phyloP scores from a whole-genome alignment of 1,140 invertebrate species.

The Pantala flavescens region DNA sequence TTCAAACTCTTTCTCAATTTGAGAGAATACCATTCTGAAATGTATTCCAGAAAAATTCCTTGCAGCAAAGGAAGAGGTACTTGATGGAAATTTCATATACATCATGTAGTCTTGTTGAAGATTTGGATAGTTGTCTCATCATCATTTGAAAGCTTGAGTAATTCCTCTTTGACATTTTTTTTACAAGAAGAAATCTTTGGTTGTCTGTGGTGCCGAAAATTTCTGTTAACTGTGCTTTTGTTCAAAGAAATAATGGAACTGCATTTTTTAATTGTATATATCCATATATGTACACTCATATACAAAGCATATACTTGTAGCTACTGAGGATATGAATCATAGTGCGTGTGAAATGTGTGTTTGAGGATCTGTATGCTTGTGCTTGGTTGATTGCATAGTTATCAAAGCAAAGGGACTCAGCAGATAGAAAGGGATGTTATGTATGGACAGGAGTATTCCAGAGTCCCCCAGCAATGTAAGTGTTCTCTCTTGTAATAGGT shows the following conservation, averaged over 20 bases:
- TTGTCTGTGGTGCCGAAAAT: not conserved
- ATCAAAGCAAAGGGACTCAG: not conserved
- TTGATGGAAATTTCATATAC: not conserved
- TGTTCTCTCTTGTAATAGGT: not conserved
- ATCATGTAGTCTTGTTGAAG: not conserved
- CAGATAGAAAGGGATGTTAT: not conserved
- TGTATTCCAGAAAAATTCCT: not conserved
- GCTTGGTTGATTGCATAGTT: not conserved
- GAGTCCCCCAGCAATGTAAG: not conserved
- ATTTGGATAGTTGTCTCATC: not conserved
- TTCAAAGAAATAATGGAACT: not conserved
- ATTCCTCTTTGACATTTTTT: not conserved
- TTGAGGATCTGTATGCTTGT: not conserved
- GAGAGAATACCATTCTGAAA: not conserved
- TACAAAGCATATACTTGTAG: not conserved
- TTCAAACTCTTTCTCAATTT: not conserved
- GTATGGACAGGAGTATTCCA: constrained; percentile 8
- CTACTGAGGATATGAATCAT: not conserved
- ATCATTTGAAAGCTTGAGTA: not conserved
- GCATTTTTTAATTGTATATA: not conserved
- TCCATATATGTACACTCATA: not conserved
- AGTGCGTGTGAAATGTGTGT: not conserved
- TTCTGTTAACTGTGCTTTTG: not conserved
- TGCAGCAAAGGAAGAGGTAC: not conserved
- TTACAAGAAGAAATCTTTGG: not conserved